Conservation (phyloP, 1,140 invertebrate genomes). For the Ridgeia piscesae region DNA sequence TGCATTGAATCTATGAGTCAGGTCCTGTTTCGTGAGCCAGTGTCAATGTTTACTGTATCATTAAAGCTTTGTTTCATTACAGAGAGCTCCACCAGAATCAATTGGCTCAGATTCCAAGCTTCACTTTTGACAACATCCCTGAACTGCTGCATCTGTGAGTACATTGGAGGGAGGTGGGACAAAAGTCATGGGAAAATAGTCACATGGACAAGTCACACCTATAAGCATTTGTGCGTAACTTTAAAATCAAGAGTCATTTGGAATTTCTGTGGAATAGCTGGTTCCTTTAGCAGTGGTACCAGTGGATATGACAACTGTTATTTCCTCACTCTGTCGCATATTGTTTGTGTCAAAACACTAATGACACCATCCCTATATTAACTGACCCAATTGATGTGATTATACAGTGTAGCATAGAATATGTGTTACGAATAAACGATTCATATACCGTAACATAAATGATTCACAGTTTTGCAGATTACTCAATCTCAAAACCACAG, state of each 20-base stretch:
- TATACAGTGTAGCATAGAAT: no score
- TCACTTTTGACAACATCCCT: constrained; percentile 32
- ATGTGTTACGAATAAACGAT: background rate
- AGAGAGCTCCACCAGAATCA: constrained; percentile 24
- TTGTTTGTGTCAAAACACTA: background rate
- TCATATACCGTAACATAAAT: background rate
- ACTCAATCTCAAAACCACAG: background rate
- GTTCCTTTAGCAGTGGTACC: no score
- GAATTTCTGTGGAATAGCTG: no score
- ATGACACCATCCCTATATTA: no score
- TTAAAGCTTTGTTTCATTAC: background rate
- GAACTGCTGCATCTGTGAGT: constrained; percentile 26
- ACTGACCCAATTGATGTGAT: no score
- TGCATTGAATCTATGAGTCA: no score
- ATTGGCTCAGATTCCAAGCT: constrained; percentile 27
- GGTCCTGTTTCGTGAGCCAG: background rate
- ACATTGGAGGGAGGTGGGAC: no score
- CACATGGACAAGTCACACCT: no score
- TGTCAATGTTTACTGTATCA: background rate
- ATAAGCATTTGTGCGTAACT: no score
- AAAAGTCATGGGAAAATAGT: no score
- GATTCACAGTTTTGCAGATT: background rate
- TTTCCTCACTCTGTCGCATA: background rate
- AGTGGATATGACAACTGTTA: background rate
- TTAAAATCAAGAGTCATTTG: no score